Conservation (phyloP, 53 echinoderm and acorn worm species). For the Stichopus horrens region DNA sequence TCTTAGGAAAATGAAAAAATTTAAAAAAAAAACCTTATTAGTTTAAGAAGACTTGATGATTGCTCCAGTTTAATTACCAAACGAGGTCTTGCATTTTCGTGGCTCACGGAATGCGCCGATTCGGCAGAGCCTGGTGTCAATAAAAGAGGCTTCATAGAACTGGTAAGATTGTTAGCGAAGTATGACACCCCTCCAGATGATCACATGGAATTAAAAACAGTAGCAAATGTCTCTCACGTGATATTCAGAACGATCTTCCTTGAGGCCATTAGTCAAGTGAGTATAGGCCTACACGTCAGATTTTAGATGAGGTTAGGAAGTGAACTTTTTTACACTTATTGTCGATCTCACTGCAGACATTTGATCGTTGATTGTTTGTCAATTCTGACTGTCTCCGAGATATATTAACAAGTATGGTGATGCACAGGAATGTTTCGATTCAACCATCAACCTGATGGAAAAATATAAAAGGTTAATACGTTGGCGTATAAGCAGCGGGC, state of each 20-base stretch:
- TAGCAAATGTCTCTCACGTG: background rate
- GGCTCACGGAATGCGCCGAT: background rate
- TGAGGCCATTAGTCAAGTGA: background rate
- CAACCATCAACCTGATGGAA: no score
- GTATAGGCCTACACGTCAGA: background rate
- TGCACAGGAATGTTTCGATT: conserved; percentile 3
- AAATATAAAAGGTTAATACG: no score
- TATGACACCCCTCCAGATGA: background rate
- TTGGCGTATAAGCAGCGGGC: no score
- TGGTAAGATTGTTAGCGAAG: background rate
- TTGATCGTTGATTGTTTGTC: background rate
- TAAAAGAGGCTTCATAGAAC: background rate
- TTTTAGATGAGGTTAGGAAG: background rate
- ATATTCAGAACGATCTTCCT: conserved; percentile 10
- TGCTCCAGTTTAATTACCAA: background rate
- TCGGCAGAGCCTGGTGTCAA: background rate
- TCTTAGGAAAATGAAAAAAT: conserved; percentile 8
- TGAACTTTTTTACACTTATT: conserved; percentile 21
- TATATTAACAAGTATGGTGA: background rate
- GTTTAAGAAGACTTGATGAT: conserved; percentile 6
- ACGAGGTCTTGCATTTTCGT: background rate
- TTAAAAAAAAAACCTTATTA: background rate
- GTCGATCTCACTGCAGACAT: conserved; percentile 16
- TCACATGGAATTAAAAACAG: background rate
- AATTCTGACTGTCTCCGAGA: conserved; percentile 17